Evolutionary conservation across 1,140 invertebrate species (phyloP), one percentile per base, ranked within the genome.

Genomic region (Orchestia grillus): DNA sequence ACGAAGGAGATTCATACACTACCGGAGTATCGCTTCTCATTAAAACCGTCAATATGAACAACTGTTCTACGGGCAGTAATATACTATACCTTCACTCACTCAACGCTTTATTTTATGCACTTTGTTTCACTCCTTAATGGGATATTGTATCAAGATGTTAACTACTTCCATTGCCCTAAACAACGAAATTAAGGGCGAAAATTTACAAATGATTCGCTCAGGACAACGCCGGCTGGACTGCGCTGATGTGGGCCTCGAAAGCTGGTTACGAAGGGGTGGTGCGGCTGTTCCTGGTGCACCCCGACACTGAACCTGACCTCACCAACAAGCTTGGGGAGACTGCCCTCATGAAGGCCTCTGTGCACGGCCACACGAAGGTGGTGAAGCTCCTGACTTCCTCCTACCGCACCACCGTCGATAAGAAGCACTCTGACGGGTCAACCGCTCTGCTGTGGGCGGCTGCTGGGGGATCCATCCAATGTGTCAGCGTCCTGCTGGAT

Each of bases 201-300:
- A 77, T 77, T 77, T 19, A 77, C 11, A 77, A 36, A 77, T 36
- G 36, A 19, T 23, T 77, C 62, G 77, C 96, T 62, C 87, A 97
- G 97, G 97, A 97, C 94, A 87, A 97, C n/a, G 97, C 97, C 45
- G 97, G 97, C n/a, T 97, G 97, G 94, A 97, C 97, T 40, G 97
- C 97, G 15, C 96, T 97, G 36, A 96, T 97, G 87, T 97, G 97
- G 96, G 97, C 97, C 16, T 95, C 97, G 28, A 97, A 97, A 62
- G 97, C 97, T 95, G 97, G 97, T 19, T 87, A 97, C 94, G 94
- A 91, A 42, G 97, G 97, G 77, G 97, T 97, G 91, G 97, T 97
- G 16, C 77, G 96, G 44, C 95, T 97, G n/a, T 96, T 97, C 44
- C 87, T 97, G 45, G 96, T 97, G 0, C 95, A 96, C 96, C 96